A percentile compares a stretch with the other conserved stretches of the same genome.
Conservation (phyloP, 2,797 vertebrate species). For the Rhyacichthys aspro region DNA sequence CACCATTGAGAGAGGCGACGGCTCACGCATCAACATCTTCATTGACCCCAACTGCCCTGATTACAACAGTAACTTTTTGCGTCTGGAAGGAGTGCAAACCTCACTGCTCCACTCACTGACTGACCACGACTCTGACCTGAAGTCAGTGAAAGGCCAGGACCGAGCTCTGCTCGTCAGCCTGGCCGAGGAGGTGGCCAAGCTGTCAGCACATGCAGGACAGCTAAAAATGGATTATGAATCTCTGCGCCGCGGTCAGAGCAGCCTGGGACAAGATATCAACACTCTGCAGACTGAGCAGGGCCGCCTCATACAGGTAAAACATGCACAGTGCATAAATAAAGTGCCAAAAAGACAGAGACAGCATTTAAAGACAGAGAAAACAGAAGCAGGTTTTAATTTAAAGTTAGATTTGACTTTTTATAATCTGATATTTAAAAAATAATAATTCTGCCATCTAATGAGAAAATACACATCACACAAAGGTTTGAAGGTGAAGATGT, state of each 20-base stretch:
- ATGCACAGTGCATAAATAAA: constrained; percentile 3
- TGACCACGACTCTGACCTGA: constrained; percentile 85
- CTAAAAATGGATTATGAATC: constrained; percentile 89
- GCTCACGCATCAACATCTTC: constrained; percentile 96
- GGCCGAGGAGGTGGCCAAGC: constrained; percentile 91
- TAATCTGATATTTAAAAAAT: too few relatives aligned
- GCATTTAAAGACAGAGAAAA: not conserved
- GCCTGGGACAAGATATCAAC: constrained; percentile 90
- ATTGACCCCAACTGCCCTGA: constrained; percentile 97
- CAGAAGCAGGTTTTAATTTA: too few relatives aligned
- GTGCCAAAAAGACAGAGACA: not conserved
- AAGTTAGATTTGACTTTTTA: too few relatives aligned
- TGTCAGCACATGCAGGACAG: constrained; percentile 87
- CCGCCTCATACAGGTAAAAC: constrained; percentile 91
- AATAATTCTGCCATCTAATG: too few relatives aligned
- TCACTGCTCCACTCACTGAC: constrained; percentile 88
- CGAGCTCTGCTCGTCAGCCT: constrained; percentile 87
- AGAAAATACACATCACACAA: too few relatives aligned
- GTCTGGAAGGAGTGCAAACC: constrained; percentile 90
- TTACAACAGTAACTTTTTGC: constrained; percentile 85
- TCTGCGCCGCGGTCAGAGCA: constrained; percentile 86
- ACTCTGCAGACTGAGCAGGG: constrained; percentile 92
- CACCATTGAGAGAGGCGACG: constrained; percentile 91
- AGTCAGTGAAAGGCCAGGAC: constrained; percentile 87
- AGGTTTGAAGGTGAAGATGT: too few relatives aligned